Base-by-base conservation (phyloP, 2,113 vertebrate species). In the Tursiops truncatus region DNA sequence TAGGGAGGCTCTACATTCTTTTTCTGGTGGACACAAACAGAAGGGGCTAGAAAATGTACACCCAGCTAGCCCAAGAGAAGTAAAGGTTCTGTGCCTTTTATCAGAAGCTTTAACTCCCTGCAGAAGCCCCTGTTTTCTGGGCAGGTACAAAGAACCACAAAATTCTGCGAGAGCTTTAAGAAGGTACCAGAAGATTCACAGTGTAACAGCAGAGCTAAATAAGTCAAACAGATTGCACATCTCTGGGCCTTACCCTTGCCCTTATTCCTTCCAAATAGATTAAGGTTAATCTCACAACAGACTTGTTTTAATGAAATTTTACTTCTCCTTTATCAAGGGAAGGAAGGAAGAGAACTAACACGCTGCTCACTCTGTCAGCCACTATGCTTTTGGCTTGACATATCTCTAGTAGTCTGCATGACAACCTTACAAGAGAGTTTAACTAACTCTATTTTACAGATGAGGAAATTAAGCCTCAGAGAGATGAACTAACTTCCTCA, bases 391-490 rank as follows among this genome's bases (percentile, higher is more conserved):
- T 56, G 67, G 50, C 28, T 82, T 84, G 65, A 58, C 12, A 1
- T 38, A 44, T 17, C 56, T 81, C 44, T 71, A 84, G 63, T 25
- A 79, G 65, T 63, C 31, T 91, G 87, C 47, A 41, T 0, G 12
- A 62, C n/a, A 82, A 56, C 18, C 36, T 79, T 82, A 26, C 67
- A 91, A 86, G 74, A 67, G 17, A 74, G 20, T 26, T 67, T 92
- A 87, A 91, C 68, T 95, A 87, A 87, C 67, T 82, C 50, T 18
- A 71, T 17, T 74, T 87, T 60, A 74, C 47, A 91, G 82, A 76
- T 50, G 47, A 87, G 81, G 63, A 87, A 81, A 81, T 88, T 77
- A 63, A 86, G 65, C 65, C 65, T 81, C 56, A 33, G 20, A 86
- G 71, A 96, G n/a, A 79, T 33, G 8, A 73, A 94, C 17, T 68